A percentile compares a stretch with the other conserved stretches of the same genome.
phyloP scores from a whole-genome alignment of 2,113 vertebrate genomes.

The Brachionichthys hirsutus region DNA sequence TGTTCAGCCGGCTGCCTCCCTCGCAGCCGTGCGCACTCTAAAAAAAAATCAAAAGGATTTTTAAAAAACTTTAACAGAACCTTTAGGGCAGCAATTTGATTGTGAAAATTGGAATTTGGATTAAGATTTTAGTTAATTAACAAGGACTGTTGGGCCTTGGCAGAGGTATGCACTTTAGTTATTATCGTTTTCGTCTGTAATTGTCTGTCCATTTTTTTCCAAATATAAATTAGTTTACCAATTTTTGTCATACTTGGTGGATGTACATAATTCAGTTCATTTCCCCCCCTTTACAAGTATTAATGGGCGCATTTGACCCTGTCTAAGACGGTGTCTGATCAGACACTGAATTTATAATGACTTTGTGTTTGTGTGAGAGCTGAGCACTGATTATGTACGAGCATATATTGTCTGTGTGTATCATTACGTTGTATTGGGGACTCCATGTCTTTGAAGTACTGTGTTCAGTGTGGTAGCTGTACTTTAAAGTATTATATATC shows the following conservation, averaged over 20 bases:
- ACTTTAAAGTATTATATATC: constrained; percentile 68
- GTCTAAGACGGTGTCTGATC: constrained; percentile 27
- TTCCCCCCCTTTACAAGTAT: constrained; percentile 8
- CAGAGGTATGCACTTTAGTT: too few species aligned
- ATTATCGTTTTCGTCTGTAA: too few species aligned
- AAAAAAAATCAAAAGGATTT: too few species aligned
- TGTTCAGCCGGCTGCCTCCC: too few species aligned
- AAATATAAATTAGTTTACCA: background rate
- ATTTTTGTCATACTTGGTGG: background rate
- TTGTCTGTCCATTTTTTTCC: background rate
- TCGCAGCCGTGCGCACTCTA: too few species aligned
- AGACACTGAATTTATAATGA: constrained; percentile 23
- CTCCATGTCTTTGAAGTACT: constrained; percentile 62
- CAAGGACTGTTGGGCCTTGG: too few species aligned
- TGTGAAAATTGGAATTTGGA: too few species aligned
- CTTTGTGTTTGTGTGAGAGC: constrained; percentile 30
- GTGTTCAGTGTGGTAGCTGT: constrained; percentile 22
- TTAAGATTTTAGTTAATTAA: too few species aligned
- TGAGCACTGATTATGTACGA: constrained; percentile 31
- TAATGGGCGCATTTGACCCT: constrained; percentile 21
- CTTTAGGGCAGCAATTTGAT: too few species aligned
- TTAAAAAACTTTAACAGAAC: too few species aligned
- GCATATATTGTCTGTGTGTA: constrained; percentile 35
- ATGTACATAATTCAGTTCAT: constrained; percentile 5
- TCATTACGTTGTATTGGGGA: constrained; percentile 44